Percentiles rank a stretch among this genome's conserved stretches.
phyloP scores from a whole-genome alignment of 2,888 invertebrate genomes.

The Cheilosia grossa region DNA sequence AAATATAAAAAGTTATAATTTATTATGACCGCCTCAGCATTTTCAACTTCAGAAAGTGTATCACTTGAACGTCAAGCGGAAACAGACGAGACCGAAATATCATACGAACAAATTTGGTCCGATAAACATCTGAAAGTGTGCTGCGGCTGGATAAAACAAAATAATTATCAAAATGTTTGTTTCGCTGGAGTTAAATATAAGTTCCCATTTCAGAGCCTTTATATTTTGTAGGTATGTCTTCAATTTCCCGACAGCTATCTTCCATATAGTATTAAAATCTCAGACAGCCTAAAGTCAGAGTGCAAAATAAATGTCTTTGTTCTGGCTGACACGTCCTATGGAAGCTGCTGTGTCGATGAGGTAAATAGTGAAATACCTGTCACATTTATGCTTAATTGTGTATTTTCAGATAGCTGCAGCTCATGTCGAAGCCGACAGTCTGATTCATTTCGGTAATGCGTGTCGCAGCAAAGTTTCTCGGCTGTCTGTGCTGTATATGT shows the following conservation, averaged over 20 bases:
- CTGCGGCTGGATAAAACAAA: slow-evolving; percentile 87
- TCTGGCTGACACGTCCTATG: slow-evolving; percentile 95
- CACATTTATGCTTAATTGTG: background rate
- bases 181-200: slow-evolving; percentile 11
- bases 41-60: slow-evolving; percentile 80
- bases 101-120: slow-evolving; percentile 81
- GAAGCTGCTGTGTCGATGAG: slow-evolving; percentile 86
- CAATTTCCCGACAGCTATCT: slow-evolving; percentile 95
- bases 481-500: slow-evolving; percentile 90
- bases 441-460: slow-evolving; percentile 95
- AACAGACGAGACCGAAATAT: slow-evolving; percentile 64
- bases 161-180: slow-evolving; percentile 87
- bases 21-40: slow-evolving; percentile 78
- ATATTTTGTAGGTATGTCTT: slow-evolving; percentile 87
- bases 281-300: slow-evolving; percentile 84
- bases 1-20: no score
- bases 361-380: slow-evolving; percentile 55
- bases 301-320: slow-evolving; percentile 87
- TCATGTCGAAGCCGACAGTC: slow-evolving; percentile 92
- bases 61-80: slow-evolving; percentile 79
- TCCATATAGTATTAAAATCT: slow-evolving; percentile 87
- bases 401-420: slow-evolving; percentile 91
- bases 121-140: slow-evolving; percentile 79
- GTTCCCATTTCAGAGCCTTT: slow-evolving; percentile 19
- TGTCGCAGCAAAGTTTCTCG: slow-evolving; percentile 91